Evolutionary conservation across 2,888 invertebrate species (phyloP), one percentile per base, ranked within the genome.

Genomic region (Villa cingulata): DNA sequence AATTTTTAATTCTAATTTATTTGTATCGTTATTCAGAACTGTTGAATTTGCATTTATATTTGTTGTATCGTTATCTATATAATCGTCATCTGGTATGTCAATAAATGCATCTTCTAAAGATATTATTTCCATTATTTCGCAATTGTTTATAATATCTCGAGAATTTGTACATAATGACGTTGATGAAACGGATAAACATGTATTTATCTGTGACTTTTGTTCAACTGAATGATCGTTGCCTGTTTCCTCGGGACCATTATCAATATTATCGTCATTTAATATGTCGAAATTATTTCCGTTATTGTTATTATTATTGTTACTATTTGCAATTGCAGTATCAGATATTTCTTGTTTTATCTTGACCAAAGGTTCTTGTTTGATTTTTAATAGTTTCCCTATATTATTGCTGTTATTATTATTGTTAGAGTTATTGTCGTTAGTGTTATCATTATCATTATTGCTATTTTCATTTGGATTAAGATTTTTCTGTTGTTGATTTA

Each of bases 51-150:
- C 23, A 23, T 23, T 7, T 23, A 23, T 6, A 23, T 23, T 23
- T 6, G 42, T 37, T 14, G 9, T 14, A 6, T 41, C 37, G 2
- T 15, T 16, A 15, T 40, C 16, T 15, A 37, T 19, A 15, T 37
- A 34, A 2, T 52, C 46, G 51, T 68, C 67, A 37, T 68, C 67
- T 0, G 66, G 57, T 42, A 68, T 68, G 20, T 68, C 63, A 37
- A 68, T 68, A 23, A 64, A 68, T 1, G 64, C 64, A 56, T 67
- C 68, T 43, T 69, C 66, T 18, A 68, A 53, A 41, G 67, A 64
- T 5, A 69, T 65, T 2, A 68, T 66, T 52, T 68, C 68, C 65
- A 68, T 68, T 37, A 68, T 68, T 54, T 68, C 68, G 55, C 68
- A 69, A 48, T 69, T 67, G 41, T 67, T 64, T 4, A 68, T 64